Evolutionary conservation across 2,113 vertebrate genomes (phyloP).

Genomic region (Chitala chitala): DNA sequence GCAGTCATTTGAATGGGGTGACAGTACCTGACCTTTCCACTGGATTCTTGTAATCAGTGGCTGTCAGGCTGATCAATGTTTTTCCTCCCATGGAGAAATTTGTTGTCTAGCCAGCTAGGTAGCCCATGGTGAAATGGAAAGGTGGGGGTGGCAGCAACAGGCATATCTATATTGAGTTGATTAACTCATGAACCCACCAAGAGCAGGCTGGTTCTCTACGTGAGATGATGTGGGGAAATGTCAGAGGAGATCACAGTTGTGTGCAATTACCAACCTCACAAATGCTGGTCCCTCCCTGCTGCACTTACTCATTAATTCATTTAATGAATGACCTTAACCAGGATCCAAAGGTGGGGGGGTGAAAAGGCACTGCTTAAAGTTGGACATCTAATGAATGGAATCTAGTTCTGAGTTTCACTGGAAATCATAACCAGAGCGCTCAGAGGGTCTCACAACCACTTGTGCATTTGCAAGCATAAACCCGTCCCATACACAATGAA

Average conservation of each 20-base stretch:
- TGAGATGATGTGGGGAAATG: conserved; percentile 29
- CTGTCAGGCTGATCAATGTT: neutral
- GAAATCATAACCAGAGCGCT: neutral
- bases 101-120: neutral
- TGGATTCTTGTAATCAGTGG: neutral
- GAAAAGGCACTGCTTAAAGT: neutral
- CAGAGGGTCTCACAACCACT: neutral
- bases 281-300: neutral
- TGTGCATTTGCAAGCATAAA: neutral
- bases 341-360: too few relatives aligned
- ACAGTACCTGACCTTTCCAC: neutral
- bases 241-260: conserved; percentile 28
- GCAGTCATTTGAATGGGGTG: neutral
- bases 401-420: neutral
- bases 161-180: conserved; percentile 28
- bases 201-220: conserved; percentile 2
- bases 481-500: neutral
- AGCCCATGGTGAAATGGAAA: neutral
- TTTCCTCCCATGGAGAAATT: neutral
- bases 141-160: neutral
- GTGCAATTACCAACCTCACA: conserved; percentile 27
- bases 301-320: neutral
- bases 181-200: conserved; percentile 28
- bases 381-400: neutral
- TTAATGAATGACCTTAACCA: neutral